These are phyloP conservation scores for Notolepis coatsorum DNA, from an alignment of 2,797 vertebrate species.

Conservation along the genomic window DNA sequence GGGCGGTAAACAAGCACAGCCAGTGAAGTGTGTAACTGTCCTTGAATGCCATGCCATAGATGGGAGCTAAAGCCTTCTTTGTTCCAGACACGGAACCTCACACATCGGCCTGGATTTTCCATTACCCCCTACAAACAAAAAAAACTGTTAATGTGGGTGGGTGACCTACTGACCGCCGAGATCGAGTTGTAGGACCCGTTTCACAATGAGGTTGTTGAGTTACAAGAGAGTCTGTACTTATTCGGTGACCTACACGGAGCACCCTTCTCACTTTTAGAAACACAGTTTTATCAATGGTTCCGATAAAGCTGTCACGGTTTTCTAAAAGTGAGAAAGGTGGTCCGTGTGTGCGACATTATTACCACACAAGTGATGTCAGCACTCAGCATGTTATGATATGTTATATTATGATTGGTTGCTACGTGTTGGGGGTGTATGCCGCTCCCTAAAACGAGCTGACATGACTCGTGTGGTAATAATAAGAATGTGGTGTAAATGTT, in stretches of 20 bases:
- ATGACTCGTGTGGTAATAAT: no score
- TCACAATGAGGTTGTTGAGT: conserved; percentile 29
- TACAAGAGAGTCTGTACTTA: conserved; percentile 6
- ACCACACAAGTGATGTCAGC: no score
- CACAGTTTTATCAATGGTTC: background rate
- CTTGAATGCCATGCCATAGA: conserved; percentile 17
- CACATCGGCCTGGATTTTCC: conserved; percentile 63
- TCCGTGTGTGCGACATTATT: no score
- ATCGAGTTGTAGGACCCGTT: conserved; percentile 24
- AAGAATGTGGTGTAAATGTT: no score
- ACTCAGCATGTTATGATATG: no score
- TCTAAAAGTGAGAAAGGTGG: no score
- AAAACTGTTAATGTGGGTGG: conserved; percentile 38
- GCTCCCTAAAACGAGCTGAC: no score
- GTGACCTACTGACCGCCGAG: conserved; percentile 38
- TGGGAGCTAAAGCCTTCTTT: conserved; percentile 36
- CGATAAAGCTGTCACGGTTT: background rate
- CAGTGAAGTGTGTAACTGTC: conserved; percentile 3
- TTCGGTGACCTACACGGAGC: background rate
- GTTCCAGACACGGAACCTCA: conserved; percentile 50
- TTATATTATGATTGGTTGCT: no score
- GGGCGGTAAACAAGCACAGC: conserved; percentile 10
- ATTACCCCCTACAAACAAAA: conserved; percentile 36
- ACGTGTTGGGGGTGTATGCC: no score
- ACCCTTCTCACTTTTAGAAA: background rate